phyloP scores from a whole-genome alignment of 2,113 vertebrate genomes.

The Progne subis region DNA sequence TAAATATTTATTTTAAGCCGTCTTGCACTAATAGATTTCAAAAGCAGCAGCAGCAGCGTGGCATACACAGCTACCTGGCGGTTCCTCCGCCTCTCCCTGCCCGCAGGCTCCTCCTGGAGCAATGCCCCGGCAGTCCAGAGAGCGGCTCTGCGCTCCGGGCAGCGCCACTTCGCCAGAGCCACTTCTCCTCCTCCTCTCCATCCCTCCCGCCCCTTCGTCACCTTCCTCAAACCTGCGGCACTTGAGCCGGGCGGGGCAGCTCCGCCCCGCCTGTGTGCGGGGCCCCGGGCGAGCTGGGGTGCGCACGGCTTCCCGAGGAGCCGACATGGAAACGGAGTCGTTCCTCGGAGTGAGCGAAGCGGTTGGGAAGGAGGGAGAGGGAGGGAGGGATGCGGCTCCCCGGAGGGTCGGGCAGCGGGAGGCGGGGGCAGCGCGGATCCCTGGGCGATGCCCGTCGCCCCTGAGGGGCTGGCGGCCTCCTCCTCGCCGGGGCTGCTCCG shows the following conservation, averaged over 20 bases:
- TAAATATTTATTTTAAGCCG: neutral
- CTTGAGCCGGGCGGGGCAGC: neutral
- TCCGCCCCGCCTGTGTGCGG: neutral
- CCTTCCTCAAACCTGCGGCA: neutral
- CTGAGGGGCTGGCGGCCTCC: neutral
- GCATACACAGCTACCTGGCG: accelerated
- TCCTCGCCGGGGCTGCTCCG: accelerated
- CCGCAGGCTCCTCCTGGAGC: neutral
- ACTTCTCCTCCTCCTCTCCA: neutral
- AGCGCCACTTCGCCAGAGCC: neutral
- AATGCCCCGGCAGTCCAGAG: neutral
- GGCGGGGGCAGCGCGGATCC: neutral
- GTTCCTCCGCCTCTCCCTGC: neutral
- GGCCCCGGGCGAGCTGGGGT: neutral
- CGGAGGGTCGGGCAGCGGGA: neutral
- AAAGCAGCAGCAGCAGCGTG: neutral
- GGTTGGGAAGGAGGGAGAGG: accelerated
- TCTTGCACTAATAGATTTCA: neutral
- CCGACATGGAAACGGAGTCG: neutral
- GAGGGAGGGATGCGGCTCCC: neutral
- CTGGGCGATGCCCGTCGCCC: neutral
- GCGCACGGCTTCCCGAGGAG: neutral
- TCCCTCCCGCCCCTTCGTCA: neutral
- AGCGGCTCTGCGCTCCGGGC: neutral
- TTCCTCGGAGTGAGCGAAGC: neutral